Percentiles rank a stretch among this genome's conserved stretches.
Conservation (phyloP, 2,888 invertebrate species). For the Koerneria pararmatus region DNA sequence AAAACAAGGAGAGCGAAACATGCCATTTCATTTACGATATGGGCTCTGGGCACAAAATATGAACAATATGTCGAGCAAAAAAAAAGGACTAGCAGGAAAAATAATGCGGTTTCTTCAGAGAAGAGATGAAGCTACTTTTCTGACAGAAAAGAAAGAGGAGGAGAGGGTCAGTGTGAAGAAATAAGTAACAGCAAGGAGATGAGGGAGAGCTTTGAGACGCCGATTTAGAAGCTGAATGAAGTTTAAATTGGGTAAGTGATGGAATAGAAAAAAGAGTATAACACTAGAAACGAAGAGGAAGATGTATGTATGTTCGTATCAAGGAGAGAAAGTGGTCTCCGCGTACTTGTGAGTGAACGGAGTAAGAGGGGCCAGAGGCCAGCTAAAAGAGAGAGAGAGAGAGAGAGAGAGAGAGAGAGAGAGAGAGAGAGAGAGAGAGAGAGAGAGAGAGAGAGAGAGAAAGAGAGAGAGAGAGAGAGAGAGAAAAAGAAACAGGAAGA, state of each 20-base stretch:
- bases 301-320: constrained; percentile 4
- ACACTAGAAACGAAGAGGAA: constrained; percentile 7
- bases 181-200: neutral
- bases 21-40: too few species aligned
- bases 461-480: neutral
- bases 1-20: too few species aligned
- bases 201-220: too few species aligned
- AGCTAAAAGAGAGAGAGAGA: neutral
- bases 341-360: too few species aligned
- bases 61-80: too few species aligned
- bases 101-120: too few species aligned
- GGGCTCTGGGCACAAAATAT: too few species aligned
- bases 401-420: too few species aligned
- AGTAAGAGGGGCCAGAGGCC: neutral
- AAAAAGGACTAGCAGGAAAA: too few species aligned
- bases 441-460: neutral
- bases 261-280: constrained; percentile 6
- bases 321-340: too few species aligned
- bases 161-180: neutral
- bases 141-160: neutral
- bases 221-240: constrained; percentile 22
- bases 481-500: neutral
- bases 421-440: constrained; percentile 2
- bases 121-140: constrained; percentile 6
- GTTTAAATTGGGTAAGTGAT: constrained; percentile 21